Percentiles rank a stretch among this genome's conserved stretches.
These are phyloP conservation scores for Chaetodon auriga DNA, from an alignment of 2,113 vertebrate species.

Conservation along the genomic window DNA sequence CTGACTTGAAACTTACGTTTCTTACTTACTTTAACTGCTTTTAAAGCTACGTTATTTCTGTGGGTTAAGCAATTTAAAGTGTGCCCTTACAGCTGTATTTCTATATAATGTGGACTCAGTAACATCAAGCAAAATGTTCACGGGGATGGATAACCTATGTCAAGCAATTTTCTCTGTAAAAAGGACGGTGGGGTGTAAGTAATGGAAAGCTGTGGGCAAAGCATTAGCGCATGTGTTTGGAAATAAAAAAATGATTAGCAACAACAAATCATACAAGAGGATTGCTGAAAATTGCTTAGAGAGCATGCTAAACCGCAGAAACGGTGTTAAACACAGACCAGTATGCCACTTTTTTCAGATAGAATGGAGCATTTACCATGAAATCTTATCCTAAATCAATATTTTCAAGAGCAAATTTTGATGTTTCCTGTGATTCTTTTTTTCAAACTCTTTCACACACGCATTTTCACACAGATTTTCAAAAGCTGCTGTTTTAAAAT, in stretches of 20 bases:
- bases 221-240: no score
- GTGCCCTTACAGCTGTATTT: neutral
- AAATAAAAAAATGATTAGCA: no score
- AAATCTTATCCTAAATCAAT: neutral
- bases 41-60: neutral
- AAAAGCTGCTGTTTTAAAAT: neutral
- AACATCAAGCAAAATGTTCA: neutral
- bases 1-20: slow-evolving; percentile 33
- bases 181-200: no score
- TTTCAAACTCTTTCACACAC: neutral
- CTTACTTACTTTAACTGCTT: neutral
- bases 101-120: neutral
- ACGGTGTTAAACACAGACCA: neutral
- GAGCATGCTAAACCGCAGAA: neutral
- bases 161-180: neutral
- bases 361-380: neutral
- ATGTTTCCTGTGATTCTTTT: neutral
- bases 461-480: neutral
- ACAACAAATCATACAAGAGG: neutral
- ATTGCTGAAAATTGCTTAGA: neutral
- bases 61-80: neutral
- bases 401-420: neutral
- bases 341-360: neutral
- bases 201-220: no score
- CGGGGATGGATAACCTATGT: neutral